These are phyloP conservation scores for Clarias magur DNA, from an alignment of 2,113 vertebrate genomes.

Conservation along the genomic window DNA sequence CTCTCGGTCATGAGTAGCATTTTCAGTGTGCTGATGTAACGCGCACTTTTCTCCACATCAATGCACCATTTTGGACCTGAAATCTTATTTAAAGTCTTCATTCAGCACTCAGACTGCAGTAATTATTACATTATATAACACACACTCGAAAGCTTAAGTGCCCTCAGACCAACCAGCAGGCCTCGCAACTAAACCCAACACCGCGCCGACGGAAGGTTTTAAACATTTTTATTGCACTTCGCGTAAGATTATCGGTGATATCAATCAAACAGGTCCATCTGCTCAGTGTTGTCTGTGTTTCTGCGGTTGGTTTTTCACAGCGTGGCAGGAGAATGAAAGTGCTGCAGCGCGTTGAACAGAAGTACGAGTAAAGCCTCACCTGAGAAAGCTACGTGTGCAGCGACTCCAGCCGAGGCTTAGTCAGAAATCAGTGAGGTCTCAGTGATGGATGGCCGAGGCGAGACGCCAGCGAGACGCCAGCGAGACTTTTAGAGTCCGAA, in stretches of 20 bases:
- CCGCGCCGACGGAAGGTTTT: neutral
- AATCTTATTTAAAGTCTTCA: neutral
- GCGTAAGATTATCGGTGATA: neutral
- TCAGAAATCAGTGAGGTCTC: neutral
- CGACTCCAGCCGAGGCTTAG: neutral
- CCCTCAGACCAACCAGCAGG: neutral
- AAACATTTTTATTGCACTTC: neutral
- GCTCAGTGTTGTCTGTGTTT: neutral
- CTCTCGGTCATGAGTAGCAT: neutral
- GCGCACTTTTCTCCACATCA: neutral
- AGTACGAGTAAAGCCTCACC: neutral
- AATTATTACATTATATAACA: neutral
- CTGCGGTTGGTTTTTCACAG: neutral
- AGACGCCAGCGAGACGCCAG: neutral
- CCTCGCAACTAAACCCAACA: neutral
- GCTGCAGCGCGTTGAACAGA: neutral
- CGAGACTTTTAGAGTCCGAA: constrained; percentile 5
- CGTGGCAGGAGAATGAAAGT: no score
- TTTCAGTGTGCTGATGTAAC: neutral
- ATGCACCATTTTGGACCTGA: neutral
- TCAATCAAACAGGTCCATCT: neutral
- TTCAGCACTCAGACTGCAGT: neutral
- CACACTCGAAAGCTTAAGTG: neutral
- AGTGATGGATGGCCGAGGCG: neutral
- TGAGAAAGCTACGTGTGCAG: neutral